Evolutionary conservation across 2,797 vertebrate genomes (phyloP).

Genomic region (Sebastes minor): DNA sequence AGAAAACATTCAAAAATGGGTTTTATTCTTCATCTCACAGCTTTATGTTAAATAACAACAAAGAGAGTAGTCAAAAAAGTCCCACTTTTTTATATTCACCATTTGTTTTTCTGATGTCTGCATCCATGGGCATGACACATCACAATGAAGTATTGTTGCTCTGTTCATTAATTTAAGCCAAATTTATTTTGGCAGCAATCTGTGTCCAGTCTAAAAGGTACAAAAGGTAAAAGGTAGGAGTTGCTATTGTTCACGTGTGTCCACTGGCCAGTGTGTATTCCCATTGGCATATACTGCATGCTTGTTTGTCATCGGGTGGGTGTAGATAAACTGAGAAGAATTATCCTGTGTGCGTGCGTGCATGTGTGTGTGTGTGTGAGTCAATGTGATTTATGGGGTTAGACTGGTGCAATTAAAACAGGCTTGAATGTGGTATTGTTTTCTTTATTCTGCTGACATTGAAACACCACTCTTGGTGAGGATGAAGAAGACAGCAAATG

Average conservation of each 20-base stretch:
- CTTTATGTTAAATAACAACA: neutral
- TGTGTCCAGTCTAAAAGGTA: neutral
- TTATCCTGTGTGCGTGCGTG: neutral
- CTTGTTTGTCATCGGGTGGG: constrained; percentile 29
- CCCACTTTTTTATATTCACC: neutral
- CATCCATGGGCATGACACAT: neutral
- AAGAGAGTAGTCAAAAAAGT: neutral
- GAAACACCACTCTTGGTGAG: constrained; percentile 12
- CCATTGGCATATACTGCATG: constrained; percentile 12
- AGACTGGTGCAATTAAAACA: constrained; percentile 52
- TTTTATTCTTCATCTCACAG: neutral
- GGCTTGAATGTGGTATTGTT: constrained; percentile 57
- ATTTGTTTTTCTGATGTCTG: neutral
- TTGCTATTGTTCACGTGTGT: constrained; percentile 8
- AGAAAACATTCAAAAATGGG: neutral
- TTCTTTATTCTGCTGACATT: constrained; percentile 44
- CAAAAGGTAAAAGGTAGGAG: neutral
- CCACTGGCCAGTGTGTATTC: neutral
- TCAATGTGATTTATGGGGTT: constrained; percentile 58
- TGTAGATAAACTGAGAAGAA: constrained; percentile 54
- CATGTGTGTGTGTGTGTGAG: neutral
- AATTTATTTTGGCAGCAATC: constrained; percentile 6
- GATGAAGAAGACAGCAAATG: constrained; percentile 14
- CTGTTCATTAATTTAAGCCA: constrained; percentile 22
- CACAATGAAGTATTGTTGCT: constrained; percentile 3